These are phyloP conservation scores for Coremacera marginata DNA, from an alignment of 2,888 invertebrate species.

Conservation along the genomic window DNA sequence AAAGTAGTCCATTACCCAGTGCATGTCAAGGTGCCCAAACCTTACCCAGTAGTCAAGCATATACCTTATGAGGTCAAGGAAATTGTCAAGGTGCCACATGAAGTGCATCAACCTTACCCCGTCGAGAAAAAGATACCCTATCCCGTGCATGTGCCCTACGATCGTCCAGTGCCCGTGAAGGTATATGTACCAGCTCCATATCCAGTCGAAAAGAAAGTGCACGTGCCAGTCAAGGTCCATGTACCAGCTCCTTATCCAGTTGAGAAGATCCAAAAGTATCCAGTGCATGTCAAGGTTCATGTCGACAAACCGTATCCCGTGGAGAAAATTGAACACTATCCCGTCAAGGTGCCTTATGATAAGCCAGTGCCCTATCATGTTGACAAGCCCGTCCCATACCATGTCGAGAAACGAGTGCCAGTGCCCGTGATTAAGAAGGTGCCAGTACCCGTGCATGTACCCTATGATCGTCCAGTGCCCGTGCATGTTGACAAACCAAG, in stretches of 20 bases:
- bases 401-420: constrained; percentile 73
- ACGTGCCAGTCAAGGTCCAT: constrained; percentile 80
- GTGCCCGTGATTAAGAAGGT: constrained; percentile 75
- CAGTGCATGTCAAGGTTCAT: constrained; percentile 80
- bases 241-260: constrained; percentile 83
- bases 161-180: constrained; percentile 83
- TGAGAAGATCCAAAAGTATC: constrained; percentile 74
- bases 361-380: constrained; percentile 77
- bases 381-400: constrained; percentile 77
- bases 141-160: constrained; percentile 80
- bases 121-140: constrained; percentile 83
- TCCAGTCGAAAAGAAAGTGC: constrained; percentile 79
- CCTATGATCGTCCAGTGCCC: constrained; percentile 74
- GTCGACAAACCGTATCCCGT: constrained; percentile 83
- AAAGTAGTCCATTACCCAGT: constrained; percentile 74
- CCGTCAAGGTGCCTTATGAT: constrained; percentile 78
- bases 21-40: constrained; percentile 77
- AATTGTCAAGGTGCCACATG: constrained; percentile 82
- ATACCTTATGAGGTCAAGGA: constrained; percentile 82
- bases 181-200: constrained; percentile 75
- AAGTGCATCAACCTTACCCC: constrained; percentile 83
- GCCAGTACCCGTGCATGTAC: constrained; percentile 77
- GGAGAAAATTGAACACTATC: constrained; percentile 80
- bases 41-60: constrained; percentile 79
- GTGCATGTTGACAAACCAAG: constrained; percentile 81